Evolutionary conservation across 2,113 vertebrate species (phyloP).

Genomic region (Aldabrachelys gigantea): DNA sequence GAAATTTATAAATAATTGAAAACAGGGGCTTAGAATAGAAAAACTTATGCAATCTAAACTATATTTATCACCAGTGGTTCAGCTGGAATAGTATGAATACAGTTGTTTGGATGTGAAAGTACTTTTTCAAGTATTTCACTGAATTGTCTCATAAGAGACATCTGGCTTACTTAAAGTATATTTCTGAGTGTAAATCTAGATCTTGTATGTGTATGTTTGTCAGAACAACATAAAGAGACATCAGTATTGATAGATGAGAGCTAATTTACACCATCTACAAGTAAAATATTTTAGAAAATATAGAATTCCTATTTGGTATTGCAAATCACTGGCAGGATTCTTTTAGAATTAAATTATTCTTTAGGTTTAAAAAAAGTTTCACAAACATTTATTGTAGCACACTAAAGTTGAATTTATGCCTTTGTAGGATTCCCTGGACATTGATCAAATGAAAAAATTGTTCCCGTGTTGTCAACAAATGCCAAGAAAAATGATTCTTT

Average conservation of each 20-base stretch:
- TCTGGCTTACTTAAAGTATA: background rate
- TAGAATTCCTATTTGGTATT: background rate
- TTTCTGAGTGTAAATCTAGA: background rate
- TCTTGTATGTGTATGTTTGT: background rate
- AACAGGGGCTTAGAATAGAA: background rate
- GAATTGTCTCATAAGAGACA: background rate
- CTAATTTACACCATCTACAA: background rate
- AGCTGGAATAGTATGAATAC: background rate
- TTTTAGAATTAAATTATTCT: slow-evolving; percentile 17
- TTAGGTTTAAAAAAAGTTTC: background rate
- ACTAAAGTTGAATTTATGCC: slow-evolving; percentile 63
- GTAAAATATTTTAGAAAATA: background rate
- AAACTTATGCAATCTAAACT: background rate
- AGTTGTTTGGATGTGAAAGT: background rate
- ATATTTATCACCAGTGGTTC: background rate
- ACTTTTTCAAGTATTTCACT: background rate
- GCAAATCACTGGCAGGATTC: background rate
- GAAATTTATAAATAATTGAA: background rate
- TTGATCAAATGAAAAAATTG: slow-evolving; percentile 64
- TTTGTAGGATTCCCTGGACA: slow-evolving; percentile 67
- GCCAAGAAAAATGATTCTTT: slow-evolving; percentile 69
- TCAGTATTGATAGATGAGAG: background rate
- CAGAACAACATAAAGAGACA: background rate
- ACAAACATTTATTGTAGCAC: slow-evolving; percentile 38
- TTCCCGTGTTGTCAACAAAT: slow-evolving; percentile 71